These are phyloP conservation scores for Eulemur mongoz DNA, from an alignment of 2,797 vertebrate species.

Conservation along the genomic window DNA sequence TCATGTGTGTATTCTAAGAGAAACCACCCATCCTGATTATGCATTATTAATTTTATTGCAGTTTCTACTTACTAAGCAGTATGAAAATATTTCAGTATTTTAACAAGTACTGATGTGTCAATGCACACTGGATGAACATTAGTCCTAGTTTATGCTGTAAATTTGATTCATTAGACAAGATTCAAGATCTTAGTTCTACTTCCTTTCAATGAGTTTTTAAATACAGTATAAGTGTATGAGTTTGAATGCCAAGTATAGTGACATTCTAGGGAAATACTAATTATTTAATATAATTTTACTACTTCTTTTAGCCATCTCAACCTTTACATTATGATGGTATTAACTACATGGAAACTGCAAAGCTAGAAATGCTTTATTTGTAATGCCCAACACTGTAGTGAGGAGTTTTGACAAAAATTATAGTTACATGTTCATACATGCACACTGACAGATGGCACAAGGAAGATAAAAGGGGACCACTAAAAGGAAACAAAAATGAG, in stretches of 20 bases:
- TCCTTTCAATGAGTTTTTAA: slow-evolving; percentile 8
- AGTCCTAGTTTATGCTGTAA: neutral
- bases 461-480: slow-evolving; percentile 26
- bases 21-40: neutral
- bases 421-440: slow-evolving; percentile 12
- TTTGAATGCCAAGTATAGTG: neutral
- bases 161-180: neutral
- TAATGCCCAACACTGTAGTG: neutral
- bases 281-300: neutral
- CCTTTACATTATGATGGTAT: slow-evolving; percentile 24
- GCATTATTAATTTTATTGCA: slow-evolving; percentile 15
- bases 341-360: neutral
- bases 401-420: slow-evolving; percentile 21
- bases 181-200: neutral
- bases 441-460: slow-evolving; percentile 38
- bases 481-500: slow-evolving; percentile 50
- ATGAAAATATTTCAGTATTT: slow-evolving; percentile 6
- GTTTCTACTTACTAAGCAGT: slow-evolving; percentile 29
- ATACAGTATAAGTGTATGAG: neutral
- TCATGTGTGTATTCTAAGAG: slow-evolving; percentile 17
- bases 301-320: neutral
- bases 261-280: neutral
- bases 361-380: slow-evolving; percentile 35
- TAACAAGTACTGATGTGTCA: neutral
- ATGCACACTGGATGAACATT: neutral